Evolutionary conservation across 2,888 invertebrate species (phyloP), one percentile per base, ranked within the genome.

Genomic region (Agrotis ipsilon): DNA sequence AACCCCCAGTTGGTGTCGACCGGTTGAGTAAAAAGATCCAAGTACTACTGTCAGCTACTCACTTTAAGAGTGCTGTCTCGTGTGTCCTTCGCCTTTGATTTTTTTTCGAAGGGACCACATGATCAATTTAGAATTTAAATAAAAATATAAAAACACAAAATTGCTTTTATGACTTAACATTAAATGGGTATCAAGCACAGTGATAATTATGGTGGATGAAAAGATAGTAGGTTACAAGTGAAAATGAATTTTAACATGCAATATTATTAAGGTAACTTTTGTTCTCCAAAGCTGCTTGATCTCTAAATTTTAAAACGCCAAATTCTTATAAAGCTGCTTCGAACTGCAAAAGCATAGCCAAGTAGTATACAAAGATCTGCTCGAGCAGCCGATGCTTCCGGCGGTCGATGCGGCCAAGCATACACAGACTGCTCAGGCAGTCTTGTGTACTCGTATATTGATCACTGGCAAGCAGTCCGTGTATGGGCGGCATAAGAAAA

Each of bases 71-170:
- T 61, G 32, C 64, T 39, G 60, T 16, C 14, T 51, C 19, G 49
- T 69, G 75, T 39, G 46, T 78, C 73, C 74, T 60, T 49, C 61
- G 24, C 52, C 74, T n/a, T 51, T 43, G 59, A 39, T 9, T 51
- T 18, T 57, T 78, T 49, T 78, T 55, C 75, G 49, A 80, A 64
- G 49, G 46, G 49, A 55, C 49, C 75, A 45, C 59, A 49, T 54
- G 32, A 55, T 59, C 54, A 27, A 13, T 21, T 24, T 2, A 3
- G 19, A 32, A 32, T 19, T 14, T 3, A 55, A 55, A 55, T n/a
- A 19, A 32, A n/a, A 13, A 13, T 1, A 27, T 27, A 18, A 54
- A 13, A n/a, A n/a, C n/a, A 54, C n/a, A 55, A 32, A 32, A 32
- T 32, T 55, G 55, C n/a, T 32, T n/a, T 32, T 55, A 32, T n/a